Conservation (phyloP, 2,888 invertebrate species). For the Empis stercorea region DNA sequence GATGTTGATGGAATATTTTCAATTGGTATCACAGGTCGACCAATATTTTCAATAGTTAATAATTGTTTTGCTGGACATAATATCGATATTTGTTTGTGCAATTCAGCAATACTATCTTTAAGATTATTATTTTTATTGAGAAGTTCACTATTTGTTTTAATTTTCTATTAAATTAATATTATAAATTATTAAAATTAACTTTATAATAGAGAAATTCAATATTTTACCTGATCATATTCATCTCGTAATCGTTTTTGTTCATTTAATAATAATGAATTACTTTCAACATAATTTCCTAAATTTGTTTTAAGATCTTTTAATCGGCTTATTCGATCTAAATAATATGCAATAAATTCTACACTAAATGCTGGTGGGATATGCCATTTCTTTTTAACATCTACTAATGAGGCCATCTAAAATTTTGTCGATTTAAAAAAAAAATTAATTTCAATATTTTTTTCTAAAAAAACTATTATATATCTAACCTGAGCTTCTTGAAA, state of each 20-base stretch:
- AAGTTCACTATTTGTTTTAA: conserved; percentile 52
- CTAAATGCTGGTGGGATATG: conserved; percentile 89
- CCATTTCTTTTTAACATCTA: conserved; percentile 85
- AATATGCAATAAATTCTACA: conserved; percentile 90
- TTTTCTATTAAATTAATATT: conserved; percentile 32
- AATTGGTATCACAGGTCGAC: conserved; percentile 29
- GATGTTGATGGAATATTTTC: conserved; percentile 14
- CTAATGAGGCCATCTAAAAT: conserved; percentile 54
- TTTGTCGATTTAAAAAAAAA: not conserved
- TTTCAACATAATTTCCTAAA: conserved; percentile 58
- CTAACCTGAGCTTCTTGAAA: conserved; percentile 65
- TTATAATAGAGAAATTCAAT: not conserved
- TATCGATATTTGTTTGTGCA: conserved; percentile 47
- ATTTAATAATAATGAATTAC: conserved; percentile 59
- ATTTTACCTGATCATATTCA: conserved; percentile 61
- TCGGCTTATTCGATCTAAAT: conserved; percentile 74
- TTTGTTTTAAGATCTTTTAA: conserved; percentile 66
- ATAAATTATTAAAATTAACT: conserved; percentile 4
- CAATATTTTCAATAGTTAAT: conserved; percentile 45
- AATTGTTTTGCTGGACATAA: conserved; percentile 46
- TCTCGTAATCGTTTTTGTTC: conserved; percentile 63
- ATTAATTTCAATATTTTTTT: not conserved
- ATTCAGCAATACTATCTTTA: conserved; percentile 21
- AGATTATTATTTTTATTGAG: conserved; percentile 41
- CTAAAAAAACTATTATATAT: not conserved